A percentile compares a stretch with the other conserved stretches of the same genome.
These are phyloP conservation scores for Tautogolabrus adspersus DNA, from an alignment of 2,113 vertebrate genomes.

Conservation along the genomic window DNA sequence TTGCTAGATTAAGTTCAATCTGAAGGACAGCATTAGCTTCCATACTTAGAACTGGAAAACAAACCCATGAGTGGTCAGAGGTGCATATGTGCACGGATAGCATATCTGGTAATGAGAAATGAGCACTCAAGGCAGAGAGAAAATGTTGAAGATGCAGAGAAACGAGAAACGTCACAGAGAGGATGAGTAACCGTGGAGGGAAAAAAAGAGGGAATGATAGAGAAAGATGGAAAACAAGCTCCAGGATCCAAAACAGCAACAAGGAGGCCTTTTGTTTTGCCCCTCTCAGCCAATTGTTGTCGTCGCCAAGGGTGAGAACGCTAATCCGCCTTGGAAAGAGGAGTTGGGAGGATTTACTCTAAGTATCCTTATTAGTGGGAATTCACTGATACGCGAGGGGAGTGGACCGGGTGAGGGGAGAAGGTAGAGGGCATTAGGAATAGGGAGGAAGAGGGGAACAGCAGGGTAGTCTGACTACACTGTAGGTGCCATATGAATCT, in stretches of 20 bases:
- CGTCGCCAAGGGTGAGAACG: slow-evolving; percentile 67
- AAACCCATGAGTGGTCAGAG: slow-evolving; percentile 66
- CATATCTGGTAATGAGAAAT: slow-evolving; percentile 67
- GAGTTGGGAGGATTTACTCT: slow-evolving; percentile 80
- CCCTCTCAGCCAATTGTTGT: slow-evolving; percentile 76
- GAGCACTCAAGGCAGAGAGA: slow-evolving; percentile 39
- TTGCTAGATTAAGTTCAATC: slow-evolving; percentile 46
- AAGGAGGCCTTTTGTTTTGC: slow-evolving; percentile 74
- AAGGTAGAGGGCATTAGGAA: slow-evolving; percentile 55
- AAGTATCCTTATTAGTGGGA: slow-evolving; percentile 82
- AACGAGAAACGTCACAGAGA: slow-evolving; percentile 18
- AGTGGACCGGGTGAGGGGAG: slow-evolving; percentile 30
- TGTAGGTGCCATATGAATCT: slow-evolving; percentile 73
- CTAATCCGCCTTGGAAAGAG: slow-evolving; percentile 79
- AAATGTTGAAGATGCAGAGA: slow-evolving; percentile 8
- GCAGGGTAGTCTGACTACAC: slow-evolving; percentile 56
- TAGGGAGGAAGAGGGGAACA: slow-evolving; percentile 48
- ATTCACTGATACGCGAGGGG: slow-evolving; percentile 64
- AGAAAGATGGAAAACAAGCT: slow-evolving; percentile 56
- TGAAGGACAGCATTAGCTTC: slow-evolving; percentile 54
- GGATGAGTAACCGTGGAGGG: slow-evolving; percentile 32
- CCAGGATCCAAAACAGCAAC: slow-evolving; percentile 67
- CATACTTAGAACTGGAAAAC: slow-evolving; percentile 59
- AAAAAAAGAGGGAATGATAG: slow-evolving; percentile 20
- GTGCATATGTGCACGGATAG: slow-evolving; percentile 50